Percentiles rank a stretch among this genome's conserved stretches.
These are phyloP conservation scores for Steatornis caripensis DNA, from an alignment of 2,113 vertebrate genomes.

Conservation along the genomic window DNA sequence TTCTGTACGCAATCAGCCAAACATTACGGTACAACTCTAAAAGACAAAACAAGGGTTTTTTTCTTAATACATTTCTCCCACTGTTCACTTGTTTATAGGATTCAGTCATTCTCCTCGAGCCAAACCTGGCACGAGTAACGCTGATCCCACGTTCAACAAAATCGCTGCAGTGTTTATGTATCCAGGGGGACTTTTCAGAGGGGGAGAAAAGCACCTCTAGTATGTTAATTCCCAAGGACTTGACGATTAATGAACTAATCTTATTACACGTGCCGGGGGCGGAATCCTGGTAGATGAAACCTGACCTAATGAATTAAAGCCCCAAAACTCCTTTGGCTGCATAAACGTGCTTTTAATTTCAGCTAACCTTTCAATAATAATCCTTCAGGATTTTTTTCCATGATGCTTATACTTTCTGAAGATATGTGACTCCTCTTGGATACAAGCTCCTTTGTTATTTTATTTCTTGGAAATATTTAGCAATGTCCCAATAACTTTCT, in stretches of 20 bases:
- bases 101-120: slow-evolving; percentile 20
- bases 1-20: background rate
- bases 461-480: slow-evolving; percentile 65
- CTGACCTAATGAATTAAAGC: slow-evolving; percentile 59
- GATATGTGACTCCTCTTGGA: slow-evolving; percentile 58
- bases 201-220: slow-evolving; percentile 34
- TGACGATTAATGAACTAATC: slow-evolving; percentile 47
- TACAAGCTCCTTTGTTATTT: slow-evolving; percentile 61
- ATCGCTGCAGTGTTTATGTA: slow-evolving; percentile 40
- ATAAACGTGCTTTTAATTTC: slow-evolving; percentile 57
- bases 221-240: slow-evolving; percentile 49
- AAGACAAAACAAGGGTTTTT: slow-evolving; percentile 28
- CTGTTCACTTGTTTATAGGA: slow-evolving; percentile 48
- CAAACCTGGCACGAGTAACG: slow-evolving; percentile 23
- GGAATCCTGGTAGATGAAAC: slow-evolving; percentile 47
- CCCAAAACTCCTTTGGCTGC: slow-evolving; percentile 19
- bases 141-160: slow-evolving; percentile 26
- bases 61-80: slow-evolving; percentile 5
- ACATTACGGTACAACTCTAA: background rate
- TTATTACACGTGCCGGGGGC: slow-evolving; percentile 48
- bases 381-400: slow-evolving; percentile 51
- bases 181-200: slow-evolving; percentile 17
- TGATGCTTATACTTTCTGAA: slow-evolving; percentile 36
- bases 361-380: slow-evolving; percentile 57
- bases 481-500: slow-evolving; percentile 56